Evolutionary conservation across 2,113 vertebrate genomes (phyloP).

Genomic region (Mugil cephalus): DNA sequence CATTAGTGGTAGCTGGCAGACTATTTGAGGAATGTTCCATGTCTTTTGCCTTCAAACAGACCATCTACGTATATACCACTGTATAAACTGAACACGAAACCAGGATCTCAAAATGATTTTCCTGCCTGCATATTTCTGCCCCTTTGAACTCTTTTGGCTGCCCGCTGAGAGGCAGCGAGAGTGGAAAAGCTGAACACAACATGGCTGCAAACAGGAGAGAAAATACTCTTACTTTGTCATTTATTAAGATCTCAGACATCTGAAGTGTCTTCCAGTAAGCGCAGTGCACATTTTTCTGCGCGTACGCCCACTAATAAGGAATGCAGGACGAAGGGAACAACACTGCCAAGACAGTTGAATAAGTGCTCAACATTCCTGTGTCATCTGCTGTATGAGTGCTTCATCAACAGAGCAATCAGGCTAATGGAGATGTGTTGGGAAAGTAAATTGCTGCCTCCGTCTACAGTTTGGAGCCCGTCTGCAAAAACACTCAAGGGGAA

Average conservation of each 20-base stretch:
- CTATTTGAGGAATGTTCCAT: conserved; percentile 82
- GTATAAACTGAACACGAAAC: conserved; percentile 80
- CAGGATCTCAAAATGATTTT: conserved; percentile 80
- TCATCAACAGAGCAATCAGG: conserved; percentile 40
- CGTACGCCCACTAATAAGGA: background rate
- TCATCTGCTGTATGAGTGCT: conserved; percentile 29
- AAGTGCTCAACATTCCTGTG: conserved; percentile 15
- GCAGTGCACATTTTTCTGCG: background rate
- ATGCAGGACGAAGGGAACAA: conserved; percentile 9
- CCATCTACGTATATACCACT: conserved; percentile 72
- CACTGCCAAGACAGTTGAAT: conserved; percentile 22
- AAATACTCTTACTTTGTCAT: conserved; percentile 20
- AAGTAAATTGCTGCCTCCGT: conserved; percentile 32
- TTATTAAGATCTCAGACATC: conserved; percentile 13
- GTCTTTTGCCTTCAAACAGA: conserved; percentile 81
- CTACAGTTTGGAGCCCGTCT: conserved; percentile 52
- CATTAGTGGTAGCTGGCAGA: conserved; percentile 83
- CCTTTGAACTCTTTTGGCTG: conserved; percentile 78
- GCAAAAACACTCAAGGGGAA: conserved; percentile 54
- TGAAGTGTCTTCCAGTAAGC: background rate
- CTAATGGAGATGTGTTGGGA: conserved; percentile 23
- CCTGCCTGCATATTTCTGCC: conserved; percentile 76
- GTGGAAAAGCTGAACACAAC: conserved; percentile 53
- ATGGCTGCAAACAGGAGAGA: conserved; percentile 12
- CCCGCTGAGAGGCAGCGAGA: conserved; percentile 44